Percentiles rank a stretch among this genome's conserved stretches.
phyloP scores from a whole-genome alignment of 1,140 invertebrate species.

The Ips typographus region DNA sequence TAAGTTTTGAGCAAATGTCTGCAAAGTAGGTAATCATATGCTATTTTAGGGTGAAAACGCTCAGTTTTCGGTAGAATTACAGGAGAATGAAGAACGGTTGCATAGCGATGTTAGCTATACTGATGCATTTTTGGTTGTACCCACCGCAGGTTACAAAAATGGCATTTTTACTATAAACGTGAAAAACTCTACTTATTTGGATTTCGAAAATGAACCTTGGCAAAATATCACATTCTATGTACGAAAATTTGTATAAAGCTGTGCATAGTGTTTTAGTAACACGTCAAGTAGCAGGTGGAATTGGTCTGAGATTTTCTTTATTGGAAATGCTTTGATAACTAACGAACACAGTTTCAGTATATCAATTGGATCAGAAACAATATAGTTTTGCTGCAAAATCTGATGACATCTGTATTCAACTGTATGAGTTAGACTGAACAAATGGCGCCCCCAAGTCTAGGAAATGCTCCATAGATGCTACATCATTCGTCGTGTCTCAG shows the following conservation, averaged over 20 bases:
- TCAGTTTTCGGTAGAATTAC: slow-evolving; percentile 54
- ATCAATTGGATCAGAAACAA: no score
- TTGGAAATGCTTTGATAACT: no score
- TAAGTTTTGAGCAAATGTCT: slow-evolving; percentile 33
- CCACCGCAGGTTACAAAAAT: slow-evolving; percentile 57
- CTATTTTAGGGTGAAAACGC: slow-evolving; percentile 57
- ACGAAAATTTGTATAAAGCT: slow-evolving; percentile 16
- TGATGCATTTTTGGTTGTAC: slow-evolving; percentile 57
- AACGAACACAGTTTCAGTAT: no score
- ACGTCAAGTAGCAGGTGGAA: no score
- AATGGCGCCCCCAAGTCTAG: no score
- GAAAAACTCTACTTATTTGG: slow-evolving; percentile 54
- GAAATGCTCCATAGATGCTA: no score
- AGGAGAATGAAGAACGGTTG: slow-evolving; percentile 43
- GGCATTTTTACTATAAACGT: slow-evolving; percentile 58
- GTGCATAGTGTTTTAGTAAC: not conserved
- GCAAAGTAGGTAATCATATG: no score
- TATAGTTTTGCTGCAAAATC: no score
- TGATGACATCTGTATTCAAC: no score
- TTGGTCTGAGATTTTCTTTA: not conserved
- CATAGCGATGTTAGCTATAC: slow-evolving; percentile 37
- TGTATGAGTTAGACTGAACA: no score
- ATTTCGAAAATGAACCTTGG: slow-evolving; percentile 57
- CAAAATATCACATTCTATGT: slow-evolving; percentile 52
- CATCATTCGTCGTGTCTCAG: no score